Evolutionary conservation across 2,113 vertebrate species (phyloP).

Genomic region (Dasyprocta punctata): DNA sequence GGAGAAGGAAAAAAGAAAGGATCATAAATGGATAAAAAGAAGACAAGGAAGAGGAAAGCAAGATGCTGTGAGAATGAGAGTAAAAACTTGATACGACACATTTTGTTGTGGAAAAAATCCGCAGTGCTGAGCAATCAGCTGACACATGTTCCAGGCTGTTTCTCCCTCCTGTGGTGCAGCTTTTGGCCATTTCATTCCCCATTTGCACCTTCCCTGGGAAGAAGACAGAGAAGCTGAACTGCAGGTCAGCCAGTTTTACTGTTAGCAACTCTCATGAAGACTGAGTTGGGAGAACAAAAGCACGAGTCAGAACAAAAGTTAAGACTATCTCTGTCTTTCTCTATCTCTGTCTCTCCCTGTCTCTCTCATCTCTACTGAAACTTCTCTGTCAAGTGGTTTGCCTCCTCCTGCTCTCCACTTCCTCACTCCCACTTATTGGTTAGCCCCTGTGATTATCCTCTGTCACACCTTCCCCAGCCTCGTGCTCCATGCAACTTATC

Average conservation of each 20-base stretch:
- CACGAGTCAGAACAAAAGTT: neutral
- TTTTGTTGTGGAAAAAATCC: neutral
- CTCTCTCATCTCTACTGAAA: neutral
- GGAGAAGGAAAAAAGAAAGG: neutral
- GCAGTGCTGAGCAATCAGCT: neutral
- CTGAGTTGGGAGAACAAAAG: neutral
- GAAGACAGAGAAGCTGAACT: neutral
- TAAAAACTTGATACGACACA: neutral
- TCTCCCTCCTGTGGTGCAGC: neutral
- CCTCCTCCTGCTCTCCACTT: too few relatives aligned
- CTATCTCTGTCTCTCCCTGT: too few relatives aligned
- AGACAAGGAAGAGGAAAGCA: neutral
- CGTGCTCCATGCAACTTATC: neutral
- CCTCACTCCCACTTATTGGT: neutral
- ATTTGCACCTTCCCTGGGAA: slow-evolving; percentile 49
- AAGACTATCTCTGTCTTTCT: neutral
- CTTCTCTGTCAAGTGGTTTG: neutral
- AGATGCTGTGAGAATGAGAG: neutral
- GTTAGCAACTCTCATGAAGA: neutral
- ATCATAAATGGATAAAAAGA: neutral
- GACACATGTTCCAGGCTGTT: fast-evolving
- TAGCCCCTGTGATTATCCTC: neutral
- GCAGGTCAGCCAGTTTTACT: neutral
- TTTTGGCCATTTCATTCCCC: slow-evolving; percentile 1
- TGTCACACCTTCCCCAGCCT: neutral